These are phyloP conservation scores for Brachyopa scutellaris DNA, from an alignment of 2,888 invertebrate genomes.

Conservation along the genomic window DNA sequence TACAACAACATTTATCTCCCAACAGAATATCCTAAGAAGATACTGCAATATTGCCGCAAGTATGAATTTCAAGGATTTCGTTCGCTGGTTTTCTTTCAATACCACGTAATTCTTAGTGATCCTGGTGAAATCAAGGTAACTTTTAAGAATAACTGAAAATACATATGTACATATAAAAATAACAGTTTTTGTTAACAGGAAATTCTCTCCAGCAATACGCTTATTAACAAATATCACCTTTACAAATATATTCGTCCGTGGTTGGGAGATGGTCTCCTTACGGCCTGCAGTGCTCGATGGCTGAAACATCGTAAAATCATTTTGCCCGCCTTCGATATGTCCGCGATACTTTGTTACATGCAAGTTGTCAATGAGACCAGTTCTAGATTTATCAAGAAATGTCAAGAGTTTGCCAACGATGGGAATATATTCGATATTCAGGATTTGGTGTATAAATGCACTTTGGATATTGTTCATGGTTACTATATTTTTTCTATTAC, in stretches of 20 bases:
- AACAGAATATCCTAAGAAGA: conserved; percentile 78
- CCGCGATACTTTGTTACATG: conserved; percentile 77
- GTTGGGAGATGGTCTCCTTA: conserved; percentile 82
- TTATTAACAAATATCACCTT: conserved; percentile 82
- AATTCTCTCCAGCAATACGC: conserved; percentile 79
- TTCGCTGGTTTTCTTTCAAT: conserved; percentile 76
- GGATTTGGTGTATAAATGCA: conserved; percentile 82
- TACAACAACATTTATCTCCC: no score
- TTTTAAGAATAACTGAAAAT: conserved; percentile 1
- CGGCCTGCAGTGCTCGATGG: conserved; percentile 82
- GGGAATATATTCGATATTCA: conserved; percentile 82
- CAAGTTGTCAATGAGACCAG: conserved; percentile 82
- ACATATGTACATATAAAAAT: no score
- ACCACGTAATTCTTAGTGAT: conserved; percentile 77
- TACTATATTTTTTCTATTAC: conserved; percentile 26
- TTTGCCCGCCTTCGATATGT: conserved; percentile 82
- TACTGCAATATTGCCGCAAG: conserved; percentile 77
- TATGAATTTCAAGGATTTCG: conserved; percentile 78
- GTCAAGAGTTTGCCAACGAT: conserved; percentile 63
- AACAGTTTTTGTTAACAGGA: conserved; percentile 71
- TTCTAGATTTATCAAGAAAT: conserved; percentile 81
- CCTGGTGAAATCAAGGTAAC: conserved; percentile 79
- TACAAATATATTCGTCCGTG: conserved; percentile 81
- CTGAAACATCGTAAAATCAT: conserved; percentile 83
- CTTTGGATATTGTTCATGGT: conserved; percentile 82